Conservation (phyloP, 1,140 invertebrate genomes). For the Pogonus chalceus region DNA sequence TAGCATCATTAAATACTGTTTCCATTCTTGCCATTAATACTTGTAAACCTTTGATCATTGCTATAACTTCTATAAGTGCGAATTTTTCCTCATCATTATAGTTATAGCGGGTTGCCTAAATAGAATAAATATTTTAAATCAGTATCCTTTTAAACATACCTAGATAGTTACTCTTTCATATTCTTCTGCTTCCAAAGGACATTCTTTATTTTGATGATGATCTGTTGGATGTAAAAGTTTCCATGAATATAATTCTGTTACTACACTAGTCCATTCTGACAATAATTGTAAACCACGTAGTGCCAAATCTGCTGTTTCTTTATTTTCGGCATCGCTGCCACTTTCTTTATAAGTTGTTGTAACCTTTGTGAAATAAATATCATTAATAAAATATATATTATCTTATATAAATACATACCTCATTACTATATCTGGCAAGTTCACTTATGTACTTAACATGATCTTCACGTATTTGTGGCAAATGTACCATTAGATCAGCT, state of each 20-base stretch:
- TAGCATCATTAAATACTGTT: conserved; percentile 94
- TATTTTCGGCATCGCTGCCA: conserved; percentile 86
- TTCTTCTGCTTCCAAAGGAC: conserved; percentile 95
- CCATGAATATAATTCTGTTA: conserved; percentile 97
- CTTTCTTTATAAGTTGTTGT: conserved; percentile 91
- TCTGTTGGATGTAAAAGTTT: conserved; percentile 97
- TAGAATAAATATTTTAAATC: not conserved
- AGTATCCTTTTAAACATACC: not conserved
- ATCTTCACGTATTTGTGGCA: conserved; percentile 90
- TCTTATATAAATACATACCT: too few species aligned
- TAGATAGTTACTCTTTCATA: conserved; percentile 77
- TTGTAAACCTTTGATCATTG: conserved; percentile 99
- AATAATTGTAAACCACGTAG: conserved; percentile 85
- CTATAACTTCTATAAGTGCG: conserved; percentile 95
- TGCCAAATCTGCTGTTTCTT: conserved; percentile 84
- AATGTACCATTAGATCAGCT: conserved; percentile 91
- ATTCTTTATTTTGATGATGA: conserved; percentile 91
- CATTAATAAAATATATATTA: not conserved
- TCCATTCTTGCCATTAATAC: conserved; percentile 96
- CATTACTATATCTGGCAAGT: conserved; percentile 88
- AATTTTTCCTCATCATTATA: conserved; percentile 97
- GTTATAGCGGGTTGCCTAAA: conserved; percentile 89
- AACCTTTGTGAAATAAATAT: conserved; percentile 35
- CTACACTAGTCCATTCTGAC: conserved; percentile 94
- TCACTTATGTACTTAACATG: conserved; percentile 97